Evolutionary conservation across 2,113 vertebrate species (phyloP), one percentile per base, ranked within the genome.

Genomic region (Perca fluviatilis): DNA sequence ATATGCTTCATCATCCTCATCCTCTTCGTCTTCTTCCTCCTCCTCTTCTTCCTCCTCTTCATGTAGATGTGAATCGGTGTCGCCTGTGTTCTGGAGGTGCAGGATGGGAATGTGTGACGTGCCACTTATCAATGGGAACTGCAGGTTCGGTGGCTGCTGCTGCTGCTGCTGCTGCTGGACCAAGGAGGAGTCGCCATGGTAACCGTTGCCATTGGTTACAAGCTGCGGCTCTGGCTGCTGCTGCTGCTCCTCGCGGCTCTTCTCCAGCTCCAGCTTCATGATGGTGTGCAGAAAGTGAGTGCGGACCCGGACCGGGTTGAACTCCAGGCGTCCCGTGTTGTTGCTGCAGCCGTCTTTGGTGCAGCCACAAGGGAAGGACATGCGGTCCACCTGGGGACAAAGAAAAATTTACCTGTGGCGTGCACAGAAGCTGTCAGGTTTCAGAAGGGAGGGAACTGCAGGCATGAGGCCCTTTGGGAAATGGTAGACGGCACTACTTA

Each of bases 221-320:
- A 97, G 97, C 85, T 95, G 95, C 66, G 82, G 88, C 85, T 76
- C 66, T 53, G 51, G 85, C 83, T 86, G 91, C 90, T 96, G 86
- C 96, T 88, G 91, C 89, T 96, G 97, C 90, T 97, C 96, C 94
- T 98, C 97, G 47, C 95, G 95, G 77, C 96, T 97, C 93, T 96
- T 97, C 93, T 99, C 97, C 92, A 98, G 93, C 94, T 99, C 97
- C 80, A 99, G 96, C 94, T 98, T 98, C 97, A 99, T 99, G 92
- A 99, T 97, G 47, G 97, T 99, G 95, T 99, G 97, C 95, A 99
- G 95, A 94, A 99, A 98, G 94, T 99, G 98, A 90, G 97, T 98
- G 91, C 98, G 97, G 85, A 99, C 98, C 30, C 98, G 96, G 87
- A 98, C 97, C 6, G 98, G 98, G 94, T 99, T 99, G 94, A 99